Percentiles rank a stretch among this genome's conserved stretches.
phyloP scores from a whole-genome alignment of 2,113 vertebrate species.

The Cromileptes altivelis region DNA sequence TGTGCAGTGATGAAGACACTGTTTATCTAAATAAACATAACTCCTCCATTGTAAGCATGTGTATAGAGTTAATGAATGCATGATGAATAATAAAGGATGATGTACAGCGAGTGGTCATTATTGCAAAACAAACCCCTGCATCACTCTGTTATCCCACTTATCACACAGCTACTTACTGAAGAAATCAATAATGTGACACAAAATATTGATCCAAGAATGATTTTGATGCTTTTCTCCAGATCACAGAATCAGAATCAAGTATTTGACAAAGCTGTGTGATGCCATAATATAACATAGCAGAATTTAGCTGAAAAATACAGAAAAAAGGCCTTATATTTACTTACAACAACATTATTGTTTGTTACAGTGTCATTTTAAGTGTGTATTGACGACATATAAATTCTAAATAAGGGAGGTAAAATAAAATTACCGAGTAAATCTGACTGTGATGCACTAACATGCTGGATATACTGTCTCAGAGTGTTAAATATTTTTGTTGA shows the following conservation, averaged over 20 bases:
- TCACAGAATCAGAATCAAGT: too few relatives aligned
- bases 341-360: neutral
- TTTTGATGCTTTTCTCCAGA: too few relatives aligned
- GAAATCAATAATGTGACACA: neutral
- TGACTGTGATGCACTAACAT: neutral
- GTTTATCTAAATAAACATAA: neutral
- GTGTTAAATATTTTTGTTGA: neutral
- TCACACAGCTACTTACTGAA: neutral
- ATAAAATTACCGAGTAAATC: neutral
- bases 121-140: too few relatives aligned
- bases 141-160: neutral
- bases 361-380: neutral
- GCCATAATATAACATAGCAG: too few relatives aligned
- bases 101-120: too few relatives aligned
- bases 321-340: neutral
- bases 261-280: too few relatives aligned
- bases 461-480: neutral
- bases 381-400: neutral
- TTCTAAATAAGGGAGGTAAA: neutral
- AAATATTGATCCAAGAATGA: neutral
- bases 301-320: neutral
- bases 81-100: neutral
- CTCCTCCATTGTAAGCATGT: neutral
- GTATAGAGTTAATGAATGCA: neutral
- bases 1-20: too few relatives aligned